Base-by-base conservation (phyloP, 1,140 invertebrate genomes). In the Drosophila yakuba region DNA sequence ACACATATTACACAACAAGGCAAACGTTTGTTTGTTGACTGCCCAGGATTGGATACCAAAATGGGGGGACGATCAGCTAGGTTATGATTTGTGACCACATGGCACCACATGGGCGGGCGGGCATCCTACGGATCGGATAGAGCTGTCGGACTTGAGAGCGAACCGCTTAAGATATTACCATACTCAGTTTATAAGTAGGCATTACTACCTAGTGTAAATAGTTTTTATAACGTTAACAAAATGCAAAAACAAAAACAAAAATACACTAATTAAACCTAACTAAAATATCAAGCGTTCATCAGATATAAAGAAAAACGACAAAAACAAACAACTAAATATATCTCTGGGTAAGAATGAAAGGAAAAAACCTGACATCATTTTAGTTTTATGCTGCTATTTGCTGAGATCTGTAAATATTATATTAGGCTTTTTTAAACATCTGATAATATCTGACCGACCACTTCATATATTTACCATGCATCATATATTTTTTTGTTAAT, bases 121-220 rank as follows among this genome's bases (percentile, higher is more conserved):
- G 45, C 66, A 38, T 41, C 54, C 47, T 12, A n/a, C 12, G 23
- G 52, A 32, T 58, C 54, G 23, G 36, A 54, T 59, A 58, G 60
- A 58, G 25, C 60, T 60, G 60, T 59, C 36, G 56, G 59, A 38
- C 12, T 50, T 23, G 45, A 59, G 28, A 32, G 20, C 20, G 61
- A 76, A 89, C 62, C 80, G 84, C 84, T 83, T 86, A 79, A 84
- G 83, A 88, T 88, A 88, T 88, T 88, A 88, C 68, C 73, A 84
- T 88, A 89, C 84, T 88, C 84, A 90, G 83, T 71, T 72, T 41
- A 59, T 89, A 88, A 88, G 84, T 68, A 52, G 50, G 32, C 50
- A 52, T 56, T 80, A 68, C 60, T 81, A 17, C 12, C 25, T 74
- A 82, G 60, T 82, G 80, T 82, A 82, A 80, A 89, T 88, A 88